phyloP scores from a whole-genome alignment of 2,888 invertebrate genomes.

The Rhodophaea formosa region DNA sequence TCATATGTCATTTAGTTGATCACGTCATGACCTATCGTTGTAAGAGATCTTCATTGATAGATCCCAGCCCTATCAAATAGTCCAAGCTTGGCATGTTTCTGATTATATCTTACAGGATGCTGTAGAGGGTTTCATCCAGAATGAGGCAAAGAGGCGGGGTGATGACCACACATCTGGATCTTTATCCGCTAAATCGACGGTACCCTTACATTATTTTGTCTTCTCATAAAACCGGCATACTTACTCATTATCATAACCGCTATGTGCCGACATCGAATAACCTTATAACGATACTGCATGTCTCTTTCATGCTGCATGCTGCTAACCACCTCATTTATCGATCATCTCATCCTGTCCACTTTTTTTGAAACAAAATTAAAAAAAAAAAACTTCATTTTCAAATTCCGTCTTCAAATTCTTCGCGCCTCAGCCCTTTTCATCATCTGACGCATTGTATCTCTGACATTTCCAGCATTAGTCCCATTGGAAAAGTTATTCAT shows the following conservation, averaged over 20 bases:
- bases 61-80: conserved; percentile 19
- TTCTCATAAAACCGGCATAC: conserved; percentile 6
- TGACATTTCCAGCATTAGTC: too few species aligned
- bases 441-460: too few species aligned
- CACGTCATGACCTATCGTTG: background rate
- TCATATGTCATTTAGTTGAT: background rate
- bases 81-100: conserved; percentile 65
- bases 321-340: too few species aligned
- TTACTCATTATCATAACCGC: background rate
- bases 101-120: conserved; percentile 67
- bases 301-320: too few species aligned
- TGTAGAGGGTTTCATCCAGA: conserved; percentile 60
- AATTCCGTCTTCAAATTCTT: too few species aligned
- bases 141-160: conserved; percentile 61
- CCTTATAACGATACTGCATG: too few species aligned
- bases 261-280: background rate
- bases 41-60: background rate
- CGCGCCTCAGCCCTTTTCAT: too few species aligned
- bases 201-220: conserved; percentile 36
- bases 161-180: conserved; percentile 51
- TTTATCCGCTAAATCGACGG: conserved; percentile 58
- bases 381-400: too few species aligned
- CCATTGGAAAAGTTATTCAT: too few species aligned
- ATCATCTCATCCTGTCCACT: too few species aligned
- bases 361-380: too few species aligned